These are phyloP conservation scores for Orussus abietinus DNA, from an alignment of 1,140 invertebrate genomes.

Conservation along the genomic window DNA sequence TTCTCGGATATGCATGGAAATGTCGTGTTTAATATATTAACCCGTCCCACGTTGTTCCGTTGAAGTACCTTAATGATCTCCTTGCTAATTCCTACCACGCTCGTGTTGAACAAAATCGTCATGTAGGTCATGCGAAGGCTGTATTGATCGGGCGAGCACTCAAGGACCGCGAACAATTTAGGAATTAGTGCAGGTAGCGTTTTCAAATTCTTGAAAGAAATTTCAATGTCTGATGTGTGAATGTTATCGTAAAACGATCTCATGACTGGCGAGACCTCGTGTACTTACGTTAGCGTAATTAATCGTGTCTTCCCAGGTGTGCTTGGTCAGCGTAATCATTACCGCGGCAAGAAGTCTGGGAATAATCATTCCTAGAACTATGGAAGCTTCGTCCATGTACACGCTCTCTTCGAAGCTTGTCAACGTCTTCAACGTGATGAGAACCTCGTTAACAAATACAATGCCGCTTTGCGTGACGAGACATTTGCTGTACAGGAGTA, in stretches of 20 bases:
- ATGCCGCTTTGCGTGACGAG: constrained; percentile 18
- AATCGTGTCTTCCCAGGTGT: constrained; percentile 10
- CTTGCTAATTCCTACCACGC: constrained; percentile 23
- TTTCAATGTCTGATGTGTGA: too few species aligned
- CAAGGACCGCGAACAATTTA: constrained; percentile 18
- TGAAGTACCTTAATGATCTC: constrained; percentile 7
- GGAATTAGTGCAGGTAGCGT: constrained; percentile 15
- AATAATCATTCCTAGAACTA: constrained; percentile 17
- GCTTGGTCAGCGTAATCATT: constrained; percentile 22
- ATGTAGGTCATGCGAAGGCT: constrained; percentile 17
- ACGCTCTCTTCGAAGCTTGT: constrained; percentile 22
- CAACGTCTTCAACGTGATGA: constrained; percentile 18
- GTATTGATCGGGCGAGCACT: constrained; percentile 5
- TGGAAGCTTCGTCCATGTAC: constrained; percentile 21
- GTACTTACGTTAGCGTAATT: constrained; percentile 23
- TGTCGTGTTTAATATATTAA: constrained; percentile 6
- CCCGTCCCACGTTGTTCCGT: too few species aligned
- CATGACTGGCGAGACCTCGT: too few species aligned
- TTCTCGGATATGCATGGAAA: constrained; percentile 25
- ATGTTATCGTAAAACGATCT: neutral
- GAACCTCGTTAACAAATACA: constrained; percentile 20
- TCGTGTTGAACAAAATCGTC: constrained; percentile 24
- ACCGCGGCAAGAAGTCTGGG: constrained; percentile 19
- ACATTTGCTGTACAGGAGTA: constrained; percentile 25
- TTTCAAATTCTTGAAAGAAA: constrained; percentile 26